Conservation (phyloP, 2,113 vertebrate species). For the Sebastes fasciatus region DNA sequence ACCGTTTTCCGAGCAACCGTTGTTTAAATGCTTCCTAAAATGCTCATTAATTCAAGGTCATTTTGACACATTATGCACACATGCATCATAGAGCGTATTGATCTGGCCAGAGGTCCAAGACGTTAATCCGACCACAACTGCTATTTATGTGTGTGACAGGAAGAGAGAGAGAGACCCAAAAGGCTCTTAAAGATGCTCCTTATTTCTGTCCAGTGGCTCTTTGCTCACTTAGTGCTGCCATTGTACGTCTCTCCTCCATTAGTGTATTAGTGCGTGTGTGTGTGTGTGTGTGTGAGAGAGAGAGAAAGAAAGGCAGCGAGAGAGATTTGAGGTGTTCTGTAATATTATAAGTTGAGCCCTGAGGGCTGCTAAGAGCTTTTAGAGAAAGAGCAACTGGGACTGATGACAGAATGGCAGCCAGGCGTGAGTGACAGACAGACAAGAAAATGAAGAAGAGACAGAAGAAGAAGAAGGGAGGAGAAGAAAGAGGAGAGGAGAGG, state of each 20-base stretch:
- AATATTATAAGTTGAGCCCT: slow-evolving; percentile 76
- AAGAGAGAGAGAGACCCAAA: slow-evolving; percentile 27
- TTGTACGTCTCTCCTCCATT: slow-evolving; percentile 67
- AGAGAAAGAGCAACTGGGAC: slow-evolving; percentile 75
- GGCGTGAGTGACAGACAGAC: slow-evolving; percentile 55
- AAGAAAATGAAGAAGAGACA: slow-evolving; percentile 30
- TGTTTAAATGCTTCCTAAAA: slow-evolving; percentile 39
- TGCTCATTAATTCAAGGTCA: slow-evolving; percentile 49
- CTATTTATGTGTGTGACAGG: slow-evolving; percentile 40
- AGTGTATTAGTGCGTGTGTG: slow-evolving; percentile 40
- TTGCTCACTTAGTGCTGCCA: slow-evolving; percentile 73
- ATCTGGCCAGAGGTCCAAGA: slow-evolving; percentile 55
- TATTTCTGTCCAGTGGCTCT: slow-evolving; percentile 58
- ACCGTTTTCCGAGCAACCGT: background rate
- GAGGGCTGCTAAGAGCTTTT: slow-evolving; percentile 76
- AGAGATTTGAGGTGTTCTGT: slow-evolving; percentile 67
- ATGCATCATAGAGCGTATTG: slow-evolving; percentile 36
- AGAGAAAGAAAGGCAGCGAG: slow-evolving; percentile 33
- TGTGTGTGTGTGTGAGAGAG: slow-evolving; percentile 34
- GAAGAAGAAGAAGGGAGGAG: slow-evolving; percentile 33
- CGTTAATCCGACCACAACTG: slow-evolving; percentile 27
- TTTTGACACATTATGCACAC: slow-evolving; percentile 27
- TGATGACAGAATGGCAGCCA: slow-evolving; percentile 70
- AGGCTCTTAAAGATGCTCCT: slow-evolving; percentile 53
- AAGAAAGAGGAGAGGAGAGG: slow-evolving; percentile 12